These are phyloP conservation scores for Enchytraeus crypticus DNA, from an alignment of 2,888 invertebrate genomes.

Conservation along the genomic window DNA sequence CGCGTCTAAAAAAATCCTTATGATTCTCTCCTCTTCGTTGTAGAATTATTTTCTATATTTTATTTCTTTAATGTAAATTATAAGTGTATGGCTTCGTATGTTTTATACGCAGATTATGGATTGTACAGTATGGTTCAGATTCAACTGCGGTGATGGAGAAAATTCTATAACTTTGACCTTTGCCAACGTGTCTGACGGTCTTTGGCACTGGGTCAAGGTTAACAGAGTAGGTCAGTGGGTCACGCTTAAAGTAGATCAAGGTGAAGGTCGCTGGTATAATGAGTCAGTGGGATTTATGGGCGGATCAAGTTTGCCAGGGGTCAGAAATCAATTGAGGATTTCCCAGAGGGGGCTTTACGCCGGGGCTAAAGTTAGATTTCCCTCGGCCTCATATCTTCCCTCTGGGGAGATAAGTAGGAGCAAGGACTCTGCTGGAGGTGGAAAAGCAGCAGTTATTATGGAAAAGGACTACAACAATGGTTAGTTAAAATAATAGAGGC, in stretches of 20 bases:
- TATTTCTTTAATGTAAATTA: no score
- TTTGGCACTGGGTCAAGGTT: slow-evolving; percentile 89
- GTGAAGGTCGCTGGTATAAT: slow-evolving; percentile 63
- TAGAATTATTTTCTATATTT: no score
- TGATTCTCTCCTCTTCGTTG: no score
- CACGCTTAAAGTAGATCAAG: slow-evolving; percentile 82
- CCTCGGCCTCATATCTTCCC: no score
- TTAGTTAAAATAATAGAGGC: no score
- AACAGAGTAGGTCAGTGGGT: slow-evolving; percentile 86
- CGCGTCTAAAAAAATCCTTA: no score
- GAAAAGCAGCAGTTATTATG: slow-evolving; percentile 21
- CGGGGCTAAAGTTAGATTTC: slow-evolving; percentile 27
- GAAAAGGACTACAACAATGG: slow-evolving; percentile 25
- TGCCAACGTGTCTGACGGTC: slow-evolving; percentile 84
- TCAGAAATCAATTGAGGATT: slow-evolving; percentile 28
- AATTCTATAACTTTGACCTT: slow-evolving; percentile 84
- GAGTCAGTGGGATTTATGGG: neutral
- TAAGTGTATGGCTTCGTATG: neutral
- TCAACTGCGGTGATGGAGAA: slow-evolving; percentile 78
- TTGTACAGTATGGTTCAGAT: slow-evolving; percentile 71
- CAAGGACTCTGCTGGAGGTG: no score
- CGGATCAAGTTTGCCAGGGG: neutral
- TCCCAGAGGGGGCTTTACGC: slow-evolving; percentile 25
- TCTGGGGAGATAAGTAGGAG: no score
- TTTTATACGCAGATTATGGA: slow-evolving; percentile 8